Base-by-base conservation (phyloP, 2,888 invertebrate genomes). In the Torymus auratus region DNA sequence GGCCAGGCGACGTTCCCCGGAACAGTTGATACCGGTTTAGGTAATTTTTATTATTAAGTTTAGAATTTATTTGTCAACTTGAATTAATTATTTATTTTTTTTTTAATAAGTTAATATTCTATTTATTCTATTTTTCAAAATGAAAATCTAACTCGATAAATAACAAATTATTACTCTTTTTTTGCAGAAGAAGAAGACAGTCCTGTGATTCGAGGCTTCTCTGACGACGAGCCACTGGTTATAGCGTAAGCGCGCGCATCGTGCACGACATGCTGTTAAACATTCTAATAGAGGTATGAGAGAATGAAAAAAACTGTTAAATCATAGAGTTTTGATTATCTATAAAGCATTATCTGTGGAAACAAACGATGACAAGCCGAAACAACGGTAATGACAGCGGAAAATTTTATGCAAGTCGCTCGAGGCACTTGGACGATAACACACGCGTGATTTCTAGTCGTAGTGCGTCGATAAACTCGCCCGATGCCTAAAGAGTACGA, bases 181-280 rank as follows among this genome's bases (percentile, higher is more conserved):
- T 83, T 87, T 87, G 82, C 91, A 93, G 96, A 96, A 87, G 96
- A 96, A 85, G 96, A 96, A 88, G 96, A 97, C 88, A 95, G 95
- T 86, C 97, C 97, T 56, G 95, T 97, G 85, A 97, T 97, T 88
- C 94, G 95, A 89, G 96, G 97, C 50, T 98, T 98, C 91, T 96
- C 97, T 0, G 98, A 98, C 90, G 98, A 98, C 91, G 98, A 98
- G 91, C 98, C 97, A 77, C 93, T 98, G 85, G 97, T 98, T 86
- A 96, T 97, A 90, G 97, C 97, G 86, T 97, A 93, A 94, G 15
- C n/a, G 17, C n/a, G 17, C 7, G 56, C 20, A 53, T 56, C n/a
- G 17, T 53, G 20, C 17, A 50, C 28, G 64, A 13, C 2, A 28
- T 12, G 58, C 62, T 72, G 56, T 60, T 60, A 14, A n/a, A 85